Evolutionary conservation across 2,888 invertebrate species (phyloP).

Genomic region (Hydraecia micacea): DNA sequence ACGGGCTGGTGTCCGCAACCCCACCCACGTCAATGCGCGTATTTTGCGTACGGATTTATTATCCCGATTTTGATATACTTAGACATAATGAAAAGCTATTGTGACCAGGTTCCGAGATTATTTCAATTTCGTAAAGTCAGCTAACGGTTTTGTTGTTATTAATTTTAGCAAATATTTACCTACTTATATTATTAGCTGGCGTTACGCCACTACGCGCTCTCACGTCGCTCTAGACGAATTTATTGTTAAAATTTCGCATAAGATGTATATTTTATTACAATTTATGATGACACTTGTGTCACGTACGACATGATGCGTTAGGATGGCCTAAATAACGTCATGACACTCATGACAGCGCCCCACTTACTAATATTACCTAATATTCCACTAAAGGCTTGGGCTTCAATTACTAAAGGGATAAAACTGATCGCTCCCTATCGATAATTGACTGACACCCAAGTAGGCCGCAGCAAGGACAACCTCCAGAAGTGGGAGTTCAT

Average conservation of each 20-base stretch:
- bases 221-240: slow-evolving; percentile 9
- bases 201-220: neutral
- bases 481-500: no score
- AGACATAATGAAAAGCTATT: neutral
- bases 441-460: no score
- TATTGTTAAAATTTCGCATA: slow-evolving; percentile 7
- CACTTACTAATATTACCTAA: slow-evolving; percentile 4
- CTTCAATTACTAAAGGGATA: neutral
- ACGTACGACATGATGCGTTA: neutral
- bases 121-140: neutral
- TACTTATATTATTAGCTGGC: neutral
- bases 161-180: neutral
- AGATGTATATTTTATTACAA: slow-evolving; percentile 19
- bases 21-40: no score
- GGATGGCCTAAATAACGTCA: slow-evolving; percentile 4
- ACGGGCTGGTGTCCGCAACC: no score
- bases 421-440: neutral
- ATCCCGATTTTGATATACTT: no score
- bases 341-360: neutral
- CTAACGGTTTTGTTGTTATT: neutral
- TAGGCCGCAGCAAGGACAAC: no score
- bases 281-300: slow-evolving; percentile 15
- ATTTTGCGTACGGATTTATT: no score
- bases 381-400: neutral
- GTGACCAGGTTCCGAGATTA: neutral